Percentiles rank a stretch among this genome's conserved stretches.
Evolutionary conservation across 1,140 invertebrate genomes (phyloP).

Genomic region (Probaryconus sp.): DNA sequence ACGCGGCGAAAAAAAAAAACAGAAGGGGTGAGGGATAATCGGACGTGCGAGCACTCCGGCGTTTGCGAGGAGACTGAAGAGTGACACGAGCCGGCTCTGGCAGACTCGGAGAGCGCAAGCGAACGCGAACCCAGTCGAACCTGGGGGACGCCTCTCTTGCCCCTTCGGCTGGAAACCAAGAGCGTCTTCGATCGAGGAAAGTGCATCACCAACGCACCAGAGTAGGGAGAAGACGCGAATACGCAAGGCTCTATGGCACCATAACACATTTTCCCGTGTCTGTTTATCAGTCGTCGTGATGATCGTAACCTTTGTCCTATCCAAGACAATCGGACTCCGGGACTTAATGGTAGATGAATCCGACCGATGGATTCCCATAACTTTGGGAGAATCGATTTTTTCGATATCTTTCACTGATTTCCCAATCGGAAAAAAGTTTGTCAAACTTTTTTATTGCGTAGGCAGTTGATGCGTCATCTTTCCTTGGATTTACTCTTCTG

Average conservation of each 20-base stretch:
- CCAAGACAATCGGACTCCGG: too few species aligned
- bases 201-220: slow-evolving; percentile 25
- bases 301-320: slow-evolving; percentile 40
- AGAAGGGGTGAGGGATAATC: neutral
- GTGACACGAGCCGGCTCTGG: slow-evolving; percentile 46
- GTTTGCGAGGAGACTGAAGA: slow-evolving; percentile 68
- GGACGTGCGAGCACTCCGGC: slow-evolving; percentile 42
- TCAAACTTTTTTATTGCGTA: too few species aligned
- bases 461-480: too few species aligned
- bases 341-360: too few species aligned
- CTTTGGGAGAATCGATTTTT: too few species aligned
- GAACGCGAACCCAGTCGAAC: slow-evolving; percentile 56
- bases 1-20: slow-evolving; percentile 4
- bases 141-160: slow-evolving; percentile 39
- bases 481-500: too few species aligned
- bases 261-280: slow-evolving; percentile 63
- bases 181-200: slow-evolving; percentile 62
- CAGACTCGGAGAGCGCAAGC: slow-evolving; percentile 26
- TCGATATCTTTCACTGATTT: too few species aligned
- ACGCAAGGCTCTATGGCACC: slow-evolving; percentile 54
- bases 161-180: slow-evolving; percentile 33
- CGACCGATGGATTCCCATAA: too few species aligned
- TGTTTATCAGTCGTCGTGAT: slow-evolving; percentile 25
- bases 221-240: slow-evolving; percentile 34
- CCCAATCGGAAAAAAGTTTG: too few species aligned